Evolutionary conservation across 35 echinoderm and acorn worm species (phyloP).

Genomic region (Lytechinus pictus): DNA sequence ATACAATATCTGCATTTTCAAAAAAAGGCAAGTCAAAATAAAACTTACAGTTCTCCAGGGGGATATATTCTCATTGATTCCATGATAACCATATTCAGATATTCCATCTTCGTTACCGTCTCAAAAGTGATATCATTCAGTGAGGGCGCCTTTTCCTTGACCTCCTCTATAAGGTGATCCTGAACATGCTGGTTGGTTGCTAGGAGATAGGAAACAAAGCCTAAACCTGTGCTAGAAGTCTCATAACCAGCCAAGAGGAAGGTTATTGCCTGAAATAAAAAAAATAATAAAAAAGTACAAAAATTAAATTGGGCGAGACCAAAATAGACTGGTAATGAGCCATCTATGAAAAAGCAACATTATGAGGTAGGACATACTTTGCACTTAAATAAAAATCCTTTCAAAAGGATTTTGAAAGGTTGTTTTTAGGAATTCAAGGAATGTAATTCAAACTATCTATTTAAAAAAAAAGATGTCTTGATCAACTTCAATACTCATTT

Average conservation of each 20-base stretch:
- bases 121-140: conserved; percentile 63
- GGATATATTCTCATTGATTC: conserved; percentile 79
- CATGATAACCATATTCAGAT: conserved; percentile 73
- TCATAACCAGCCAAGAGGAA: conserved; percentile 89
- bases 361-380: too few relatives aligned
- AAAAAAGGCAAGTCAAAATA: neutral
- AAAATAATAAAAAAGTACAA: neutral
- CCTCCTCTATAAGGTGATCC: conserved; percentile 67
- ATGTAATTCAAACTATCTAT: too few relatives aligned
- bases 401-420: too few relatives aligned
- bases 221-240: conserved; percentile 68
- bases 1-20: too few relatives aligned
- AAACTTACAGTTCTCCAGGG: conserved; percentile 69
- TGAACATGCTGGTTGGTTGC: conserved; percentile 70
- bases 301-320: neutral
- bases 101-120: conserved; percentile 72
- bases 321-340: too few relatives aligned
- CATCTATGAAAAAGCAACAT: too few relatives aligned
- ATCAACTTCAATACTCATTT: too few relatives aligned
- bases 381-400: too few relatives aligned
- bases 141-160: conserved; percentile 54
- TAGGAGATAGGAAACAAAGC: conserved; percentile 62
- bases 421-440: too few relatives aligned
- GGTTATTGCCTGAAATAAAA: conserved; percentile 54
- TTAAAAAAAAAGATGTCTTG: too few relatives aligned